Evolutionary conservation across 2,888 invertebrate species (phyloP).

Genomic region (Pammene fasciana): DNA sequence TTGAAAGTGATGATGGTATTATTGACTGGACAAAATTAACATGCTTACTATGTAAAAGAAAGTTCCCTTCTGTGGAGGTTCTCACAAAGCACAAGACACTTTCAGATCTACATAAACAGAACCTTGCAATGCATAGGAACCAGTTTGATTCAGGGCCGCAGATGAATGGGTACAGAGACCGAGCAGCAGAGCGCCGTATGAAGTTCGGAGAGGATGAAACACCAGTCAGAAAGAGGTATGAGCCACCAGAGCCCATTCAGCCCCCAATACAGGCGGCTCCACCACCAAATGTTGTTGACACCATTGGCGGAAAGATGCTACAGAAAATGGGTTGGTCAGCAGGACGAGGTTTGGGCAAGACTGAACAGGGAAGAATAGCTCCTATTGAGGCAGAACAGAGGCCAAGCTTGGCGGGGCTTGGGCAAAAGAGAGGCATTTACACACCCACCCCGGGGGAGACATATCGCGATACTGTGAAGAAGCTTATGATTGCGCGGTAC

Average conservation of each 20-base stretch:
- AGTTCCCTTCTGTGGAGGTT: conserved; percentile 95
- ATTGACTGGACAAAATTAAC: conserved; percentile 95
- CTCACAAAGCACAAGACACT: conserved; percentile 95
- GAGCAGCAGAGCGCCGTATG: conserved; percentile 97
- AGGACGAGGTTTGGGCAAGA: conserved; percentile 96
- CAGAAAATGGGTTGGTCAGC: conserved; percentile 99
- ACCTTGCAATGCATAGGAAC: conserved; percentile 84
- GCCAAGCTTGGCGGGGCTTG: conserved; percentile 91
- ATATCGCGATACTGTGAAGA: conserved; percentile 94
- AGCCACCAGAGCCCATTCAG: conserved; percentile 61
- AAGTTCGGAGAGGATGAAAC: conserved; percentile 96
- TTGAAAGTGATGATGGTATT: conserved; percentile 89
- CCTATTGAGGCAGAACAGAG: conserved; percentile 92
- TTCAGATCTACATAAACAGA: conserved; percentile 97
- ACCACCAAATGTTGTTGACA: conserved; percentile 90
- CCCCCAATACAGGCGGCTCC: conserved; percentile 82
- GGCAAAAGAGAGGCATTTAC: conserved; percentile 90
- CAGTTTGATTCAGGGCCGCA: conserved; percentile 67
- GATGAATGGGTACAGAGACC: conserved; percentile 90
- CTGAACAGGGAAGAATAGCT: conserved; percentile 95
- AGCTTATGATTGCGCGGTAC: conserved; percentile 94
- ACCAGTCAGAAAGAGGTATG: conserved; percentile 72
- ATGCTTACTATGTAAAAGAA: conserved; percentile 97
- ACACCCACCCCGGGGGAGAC: conserved; percentile 92
- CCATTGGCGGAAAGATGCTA: conserved; percentile 96